Conservation (phyloP, 2,888 invertebrate species). For the Gastrophysa polygoni region DNA sequence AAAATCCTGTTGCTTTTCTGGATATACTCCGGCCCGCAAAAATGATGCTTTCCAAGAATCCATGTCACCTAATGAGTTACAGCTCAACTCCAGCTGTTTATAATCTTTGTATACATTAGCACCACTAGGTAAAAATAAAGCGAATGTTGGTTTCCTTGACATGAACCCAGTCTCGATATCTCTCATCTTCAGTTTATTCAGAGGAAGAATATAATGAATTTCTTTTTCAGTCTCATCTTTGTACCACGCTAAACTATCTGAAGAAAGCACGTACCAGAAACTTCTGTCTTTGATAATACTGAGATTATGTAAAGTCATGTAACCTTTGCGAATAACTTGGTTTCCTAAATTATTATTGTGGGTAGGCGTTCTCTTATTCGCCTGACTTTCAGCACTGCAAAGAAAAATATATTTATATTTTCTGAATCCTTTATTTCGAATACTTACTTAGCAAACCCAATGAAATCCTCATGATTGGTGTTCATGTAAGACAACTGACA, state of each 20-base stretch:
- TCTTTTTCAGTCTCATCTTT: constrained; percentile 99
- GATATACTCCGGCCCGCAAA: constrained; percentile 98
- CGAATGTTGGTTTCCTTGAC: constrained; percentile 96
- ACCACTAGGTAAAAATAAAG: constrained; percentile 96
- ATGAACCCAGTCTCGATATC: constrained; percentile 98
- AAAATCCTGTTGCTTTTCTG: constrained; percentile 88
- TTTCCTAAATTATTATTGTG: constrained; percentile 88
- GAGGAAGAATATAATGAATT: constrained; percentile 98
- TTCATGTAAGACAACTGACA: constrained; percentile 99
- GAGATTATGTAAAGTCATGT: constrained; percentile 98
- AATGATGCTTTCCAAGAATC: constrained; percentile 99
- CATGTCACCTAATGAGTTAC: constrained; percentile 72
- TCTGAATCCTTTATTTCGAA: constrained; percentile 33
- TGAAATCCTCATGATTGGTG: constrained; percentile 98
- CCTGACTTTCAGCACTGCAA: constrained; percentile 92
- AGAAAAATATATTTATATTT: too few species aligned
- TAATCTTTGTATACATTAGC: constrained; percentile 87
- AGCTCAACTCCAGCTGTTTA: constrained; percentile 50
- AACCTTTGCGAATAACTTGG: constrained; percentile 98
- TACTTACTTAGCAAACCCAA: constrained; percentile 96
- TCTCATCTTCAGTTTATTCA: constrained; percentile 94
- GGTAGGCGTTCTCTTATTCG: constrained; percentile 86
- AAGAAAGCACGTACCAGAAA: constrained; percentile 96
- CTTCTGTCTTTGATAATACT: constrained; percentile 98
- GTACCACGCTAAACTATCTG: constrained; percentile 85